A percentile compares a stretch with the other conserved stretches of the same genome.
Conservation (phyloP, 1,140 invertebrate genomes). For the Lethocerus indicus region DNA sequence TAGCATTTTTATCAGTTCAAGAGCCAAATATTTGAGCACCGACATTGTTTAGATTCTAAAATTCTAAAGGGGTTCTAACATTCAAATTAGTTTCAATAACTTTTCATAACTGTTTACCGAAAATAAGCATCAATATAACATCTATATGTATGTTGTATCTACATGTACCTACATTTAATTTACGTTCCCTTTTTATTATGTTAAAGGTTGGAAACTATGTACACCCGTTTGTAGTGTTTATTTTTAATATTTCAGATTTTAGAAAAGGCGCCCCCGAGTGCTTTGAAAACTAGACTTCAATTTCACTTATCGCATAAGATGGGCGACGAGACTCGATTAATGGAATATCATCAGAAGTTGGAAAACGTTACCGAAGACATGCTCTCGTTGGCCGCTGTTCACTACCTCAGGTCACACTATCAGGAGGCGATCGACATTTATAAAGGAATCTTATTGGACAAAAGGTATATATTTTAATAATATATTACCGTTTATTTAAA, state of each 20-base stretch:
- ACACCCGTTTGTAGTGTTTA: no score
- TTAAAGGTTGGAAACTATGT: no score
- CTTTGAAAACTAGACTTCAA: constrained; percentile 60
- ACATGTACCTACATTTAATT: no score
- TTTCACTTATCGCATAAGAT: constrained; percentile 94
- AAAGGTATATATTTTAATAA: constrained; percentile 45
- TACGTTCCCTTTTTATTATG: no score
- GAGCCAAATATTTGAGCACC: no score
- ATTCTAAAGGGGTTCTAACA: no score
- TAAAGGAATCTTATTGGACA: constrained; percentile 82
- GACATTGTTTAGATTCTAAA: no score
- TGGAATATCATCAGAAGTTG: constrained; percentile 65
- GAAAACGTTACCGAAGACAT: constrained; percentile 87
- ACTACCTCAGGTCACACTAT: constrained; percentile 89
- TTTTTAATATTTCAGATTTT: constrained; percentile 26
- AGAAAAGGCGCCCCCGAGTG: constrained; percentile 35
- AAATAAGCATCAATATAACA: no score
- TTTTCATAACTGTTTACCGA: no score
- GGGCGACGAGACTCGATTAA: constrained; percentile 66
- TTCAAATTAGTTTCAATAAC: no score
- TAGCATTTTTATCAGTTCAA: no score
- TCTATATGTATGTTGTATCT: no score
- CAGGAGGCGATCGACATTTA: constrained; percentile 99
- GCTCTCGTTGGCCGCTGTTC: constrained; percentile 86
- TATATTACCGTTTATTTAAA: background rate